Evolutionary conservation across 2,113 vertebrate species (phyloP), one percentile per base, ranked within the genome.

Genomic region (Nothoprocta perdicaria): DNA sequence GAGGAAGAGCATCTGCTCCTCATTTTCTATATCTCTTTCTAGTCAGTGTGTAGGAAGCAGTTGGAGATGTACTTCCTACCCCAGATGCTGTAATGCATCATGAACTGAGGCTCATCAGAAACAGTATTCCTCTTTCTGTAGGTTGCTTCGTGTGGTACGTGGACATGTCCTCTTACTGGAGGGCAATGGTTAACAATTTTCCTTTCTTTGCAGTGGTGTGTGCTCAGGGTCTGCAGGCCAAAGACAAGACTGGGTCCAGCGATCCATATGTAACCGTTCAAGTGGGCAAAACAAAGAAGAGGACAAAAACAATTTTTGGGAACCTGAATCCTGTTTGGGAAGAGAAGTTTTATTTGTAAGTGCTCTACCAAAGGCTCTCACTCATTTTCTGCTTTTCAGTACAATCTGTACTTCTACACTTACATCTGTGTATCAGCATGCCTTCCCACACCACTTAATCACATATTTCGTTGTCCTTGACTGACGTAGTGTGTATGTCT

Each of bases 261-360:
- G 99, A 99, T 95, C 99, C 99, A 0, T 99, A 99, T 1, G 99
- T 99, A 76, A 99, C 99, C 0, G 99, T 99, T 84, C 99, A 99
- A 97, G 99, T 99, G 60, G 99, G 99, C 68, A 99, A 99, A 97
- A 99, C 99, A 31, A 99, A 99, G 97, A 99, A 99, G 96, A 98
- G 99, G 82, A 99, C 99, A 81, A 99, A 99, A 96, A 99, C 99
- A 0, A 99, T 99, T 95, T 99, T 99, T 96, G 99, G 99, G 40
- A 99, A 99, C 93, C 98, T 99, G 88, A 99, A 99, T 95, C 99
- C 99, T 43, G 97, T 99, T 60, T 99, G 99, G 99, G 99, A 99
- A 85, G 99, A 99, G 93, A 99, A 99, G 93, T 99, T 98, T 95
- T 98, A 99, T 95, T 99, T 99, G 99, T 99, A 97, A 99, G 99